A percentile compares a stretch with the other conserved stretches of the same genome.
phyloP scores from a whole-genome alignment of 2,113 vertebrate genomes.

The Cisticola juncidis region DNA sequence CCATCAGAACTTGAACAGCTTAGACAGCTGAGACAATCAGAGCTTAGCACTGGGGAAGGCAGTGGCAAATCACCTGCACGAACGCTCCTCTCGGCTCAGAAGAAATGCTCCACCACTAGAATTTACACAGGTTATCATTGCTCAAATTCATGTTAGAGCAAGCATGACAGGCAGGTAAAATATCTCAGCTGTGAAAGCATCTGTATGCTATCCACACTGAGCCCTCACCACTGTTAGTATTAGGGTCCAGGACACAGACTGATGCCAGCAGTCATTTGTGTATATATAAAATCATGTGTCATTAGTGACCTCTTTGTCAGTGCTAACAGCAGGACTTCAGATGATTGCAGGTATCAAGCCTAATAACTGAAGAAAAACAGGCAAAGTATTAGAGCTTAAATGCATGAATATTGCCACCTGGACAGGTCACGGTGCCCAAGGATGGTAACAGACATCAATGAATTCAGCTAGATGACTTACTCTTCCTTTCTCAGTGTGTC shows the following conservation, averaged over 20 bases:
- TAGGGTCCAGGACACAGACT: background rate
- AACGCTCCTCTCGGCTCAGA: fast-evolving
- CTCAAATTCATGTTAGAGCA: background rate
- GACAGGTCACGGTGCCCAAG: background rate
- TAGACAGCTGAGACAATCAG: background rate
- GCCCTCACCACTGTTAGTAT: background rate
- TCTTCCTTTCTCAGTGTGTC: background rate
- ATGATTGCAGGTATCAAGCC: background rate
- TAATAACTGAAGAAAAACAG: background rate
- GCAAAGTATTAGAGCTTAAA: background rate
- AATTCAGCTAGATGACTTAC: background rate
- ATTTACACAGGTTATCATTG: background rate
- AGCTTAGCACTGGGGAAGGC: background rate
- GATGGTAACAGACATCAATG: background rate
- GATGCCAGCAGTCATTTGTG: background rate
- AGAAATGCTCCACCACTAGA: background rate
- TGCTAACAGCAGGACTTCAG: background rate
- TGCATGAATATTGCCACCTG: background rate
- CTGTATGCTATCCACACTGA: background rate
- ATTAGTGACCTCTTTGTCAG: background rate
- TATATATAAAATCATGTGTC: background rate
- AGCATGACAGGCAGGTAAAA: background rate
- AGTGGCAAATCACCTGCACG: fast-evolving
- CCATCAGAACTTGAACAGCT: background rate
- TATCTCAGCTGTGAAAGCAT: background rate